phyloP scores from a whole-genome alignment of 2,888 invertebrate genomes.

The Lasius platythorax region DNA sequence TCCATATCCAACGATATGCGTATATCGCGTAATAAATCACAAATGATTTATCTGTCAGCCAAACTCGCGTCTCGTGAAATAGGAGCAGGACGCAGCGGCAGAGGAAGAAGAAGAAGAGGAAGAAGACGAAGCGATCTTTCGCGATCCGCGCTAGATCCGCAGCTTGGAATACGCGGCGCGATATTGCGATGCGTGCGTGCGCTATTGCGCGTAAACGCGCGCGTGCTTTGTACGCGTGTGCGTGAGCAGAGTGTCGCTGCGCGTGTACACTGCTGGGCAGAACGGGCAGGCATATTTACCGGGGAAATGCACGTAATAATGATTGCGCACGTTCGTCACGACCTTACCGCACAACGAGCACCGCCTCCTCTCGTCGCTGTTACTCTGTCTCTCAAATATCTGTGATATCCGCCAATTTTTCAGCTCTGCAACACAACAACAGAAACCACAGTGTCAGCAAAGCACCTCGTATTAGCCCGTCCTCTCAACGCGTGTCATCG shows the following conservation, averaged over 20 bases:
- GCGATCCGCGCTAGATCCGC: slow-evolving; percentile 59
- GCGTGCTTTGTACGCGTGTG: slow-evolving; percentile 88
- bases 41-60: background rate
- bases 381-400: slow-evolving; percentile 88
- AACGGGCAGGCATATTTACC: slow-evolving; percentile 88
- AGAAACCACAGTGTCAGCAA: slow-evolving; percentile 83
- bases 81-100: too few species aligned
- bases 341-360: slow-evolving; percentile 89
- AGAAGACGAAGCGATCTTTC: background rate
- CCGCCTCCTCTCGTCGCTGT: slow-evolving; percentile 88
- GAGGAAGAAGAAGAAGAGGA: background rate
- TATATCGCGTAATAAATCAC: background rate
- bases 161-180: slow-evolving; percentile 57
- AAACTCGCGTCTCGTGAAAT: background rate
- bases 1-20: background rate
- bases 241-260: slow-evolving; percentile 88
- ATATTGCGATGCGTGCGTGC: slow-evolving; percentile 52
- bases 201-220: slow-evolving; percentile 77
- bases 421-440: slow-evolving; percentile 86
- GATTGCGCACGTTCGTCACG: slow-evolving; percentile 89
- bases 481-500: slow-evolving; percentile 65
- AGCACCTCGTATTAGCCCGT: slow-evolving; percentile 68
- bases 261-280: slow-evolving; percentile 88
- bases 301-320: slow-evolving; percentile 89
- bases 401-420: slow-evolving; percentile 88